Evolutionary conservation across 1,140 invertebrate genomes (phyloP).

Genomic region (Heliconius melpomene): DNA sequence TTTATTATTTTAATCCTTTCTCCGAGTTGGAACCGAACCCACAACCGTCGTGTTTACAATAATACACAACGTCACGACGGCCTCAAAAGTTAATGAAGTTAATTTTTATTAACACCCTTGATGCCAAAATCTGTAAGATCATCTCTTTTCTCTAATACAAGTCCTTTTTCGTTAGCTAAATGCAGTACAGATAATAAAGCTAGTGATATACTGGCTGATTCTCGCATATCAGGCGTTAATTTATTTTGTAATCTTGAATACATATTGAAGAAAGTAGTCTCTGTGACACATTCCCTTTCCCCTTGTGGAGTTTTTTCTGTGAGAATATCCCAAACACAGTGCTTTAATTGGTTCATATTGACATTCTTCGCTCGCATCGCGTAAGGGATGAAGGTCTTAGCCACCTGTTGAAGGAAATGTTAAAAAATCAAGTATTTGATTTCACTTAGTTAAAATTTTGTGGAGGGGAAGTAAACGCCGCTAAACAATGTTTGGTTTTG

Average conservation of each 20-base stretch:
- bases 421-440: too few species aligned
- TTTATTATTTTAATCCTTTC: too few species aligned
- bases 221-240: constrained; percentile 83
- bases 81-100: too few species aligned
- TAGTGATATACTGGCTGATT: constrained; percentile 87
- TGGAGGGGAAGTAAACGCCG: too few species aligned
- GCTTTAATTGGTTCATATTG: constrained; percentile 89
- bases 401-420: constrained; percentile 74
- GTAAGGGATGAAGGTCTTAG: constrained; percentile 87
- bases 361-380: constrained; percentile 89
- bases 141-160: constrained; percentile 67
- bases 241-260: constrained; percentile 83
- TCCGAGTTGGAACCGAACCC: too few species aligned
- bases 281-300: constrained; percentile 61
- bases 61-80: too few species aligned
- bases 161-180: constrained; percentile 88
- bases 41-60: too few species aligned
- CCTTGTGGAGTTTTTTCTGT: constrained; percentile 60
- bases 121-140: constrained; percentile 72
- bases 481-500: too few species aligned
- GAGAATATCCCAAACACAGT: constrained; percentile 85
- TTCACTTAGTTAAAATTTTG: too few species aligned
- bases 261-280: constrained; percentile 79
- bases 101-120: constrained; percentile 63
- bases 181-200: constrained; percentile 90